Evolutionary conservation across 1,140 invertebrate species (phyloP), one percentile per base, ranked within the genome.

Genomic region (Conus betulinus): DNA sequence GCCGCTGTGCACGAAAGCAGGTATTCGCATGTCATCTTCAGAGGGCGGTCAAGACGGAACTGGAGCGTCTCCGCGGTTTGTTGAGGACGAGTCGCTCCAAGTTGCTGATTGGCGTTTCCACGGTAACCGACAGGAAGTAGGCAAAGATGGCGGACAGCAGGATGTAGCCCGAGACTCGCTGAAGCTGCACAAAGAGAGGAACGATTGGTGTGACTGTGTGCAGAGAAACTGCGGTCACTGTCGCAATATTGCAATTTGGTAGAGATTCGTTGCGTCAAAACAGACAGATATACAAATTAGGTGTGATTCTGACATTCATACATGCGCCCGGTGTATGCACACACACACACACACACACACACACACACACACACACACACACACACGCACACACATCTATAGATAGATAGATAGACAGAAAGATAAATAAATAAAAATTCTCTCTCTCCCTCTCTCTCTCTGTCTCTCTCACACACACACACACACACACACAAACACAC

Each of bases 41-140:
- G 8, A 84, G 20, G 8, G 53, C 11, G 23, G 82, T 60, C 1
- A 55, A 84, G 8, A n/a, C 5, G 82, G n/a, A 60, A 8, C 4
- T 20, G 67, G 67, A 71, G 67, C 67, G 67, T 8, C 8, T 8
- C 8, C 55, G 51, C 6, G 27, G 81, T 55, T 63, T 84, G 25
- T 27, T 60, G 82, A 84, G 55, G 20, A 84, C 55, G 20, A 84
- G 5, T 89, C 91, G 92, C 25, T 93, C 93, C 20, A 95, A n/a
- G 2, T 79, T 89, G 10, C 93, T 81, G 55, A 95, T 85, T 63
- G 94, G 94, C 53, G 90, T 90, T 90, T 95, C 94, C 87, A 95
- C 93, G n/a, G 93, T 87, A 60, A 94, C 71, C 5, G 94, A 93
- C 20, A 93, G 53, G 52, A 94, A 27, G 57, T 93, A 92, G 17